These are phyloP conservation scores for Atherinosoma microstoma DNA, from an alignment of 2,797 vertebrate genomes.

Conservation along the genomic window DNA sequence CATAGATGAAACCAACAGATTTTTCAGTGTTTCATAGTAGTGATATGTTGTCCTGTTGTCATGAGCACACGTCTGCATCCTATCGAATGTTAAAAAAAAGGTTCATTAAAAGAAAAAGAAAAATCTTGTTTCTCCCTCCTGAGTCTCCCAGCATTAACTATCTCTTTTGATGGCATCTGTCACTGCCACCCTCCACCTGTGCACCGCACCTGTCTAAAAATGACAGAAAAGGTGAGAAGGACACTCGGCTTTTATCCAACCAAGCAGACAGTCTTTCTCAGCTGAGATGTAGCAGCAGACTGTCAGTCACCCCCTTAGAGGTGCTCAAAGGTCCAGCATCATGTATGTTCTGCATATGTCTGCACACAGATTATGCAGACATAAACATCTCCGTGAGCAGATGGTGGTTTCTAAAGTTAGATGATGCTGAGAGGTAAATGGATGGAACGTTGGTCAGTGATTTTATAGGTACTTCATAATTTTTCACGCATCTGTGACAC, in stretches of 20 bases:
- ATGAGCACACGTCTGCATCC: neutral
- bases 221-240: conserved; percentile 69
- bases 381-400: neutral
- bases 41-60: neutral
- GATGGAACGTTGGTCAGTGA: neutral
- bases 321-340: conserved; percentile 24
- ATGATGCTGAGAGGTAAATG: neutral
- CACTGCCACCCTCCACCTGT: conserved; percentile 39
- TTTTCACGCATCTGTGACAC: neutral
- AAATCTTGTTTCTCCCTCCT: neutral
- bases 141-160: neutral
- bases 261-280: conserved; percentile 36
- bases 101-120: neutral
- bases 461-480: neutral
- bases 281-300: conserved; percentile 44
- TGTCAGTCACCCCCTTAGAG: conserved; percentile 45
- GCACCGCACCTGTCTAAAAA: conserved; percentile 35
- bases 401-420: neutral
- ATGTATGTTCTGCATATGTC: neutral
- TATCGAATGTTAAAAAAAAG: neutral
- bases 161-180: conserved; percentile 27
- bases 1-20: neutral
- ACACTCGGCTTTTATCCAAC: conserved; percentile 38
- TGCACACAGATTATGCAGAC: neutral
- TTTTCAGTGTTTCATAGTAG: neutral